Percentiles rank a stretch among this genome's conserved stretches.
Conservation (phyloP, 2,113 vertebrate species). For the Origma solitaria region DNA sequence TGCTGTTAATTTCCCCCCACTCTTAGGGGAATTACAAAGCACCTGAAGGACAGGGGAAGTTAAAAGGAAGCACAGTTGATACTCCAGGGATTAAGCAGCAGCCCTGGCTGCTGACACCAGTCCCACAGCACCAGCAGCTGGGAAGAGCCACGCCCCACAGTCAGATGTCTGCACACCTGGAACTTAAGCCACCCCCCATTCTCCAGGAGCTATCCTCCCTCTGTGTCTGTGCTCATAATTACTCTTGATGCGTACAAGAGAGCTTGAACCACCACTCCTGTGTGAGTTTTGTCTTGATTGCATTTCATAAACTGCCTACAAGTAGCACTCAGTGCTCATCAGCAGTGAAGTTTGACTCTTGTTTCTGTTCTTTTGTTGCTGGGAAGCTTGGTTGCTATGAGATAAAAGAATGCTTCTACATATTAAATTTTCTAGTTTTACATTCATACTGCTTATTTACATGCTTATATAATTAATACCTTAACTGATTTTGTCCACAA, state of each 20-base stretch:
- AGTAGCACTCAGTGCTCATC: neutral
- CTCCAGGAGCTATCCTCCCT: neutral
- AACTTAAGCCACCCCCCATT: neutral
- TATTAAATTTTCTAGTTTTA: neutral
- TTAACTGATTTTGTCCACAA: neutral
- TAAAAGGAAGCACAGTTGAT: neutral
- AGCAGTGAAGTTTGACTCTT: accelerated
- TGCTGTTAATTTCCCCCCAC: neutral
- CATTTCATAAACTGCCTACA: neutral
- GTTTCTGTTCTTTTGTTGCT: neutral
- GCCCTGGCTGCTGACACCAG: neutral
- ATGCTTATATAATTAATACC: neutral
- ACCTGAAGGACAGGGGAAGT: neutral
- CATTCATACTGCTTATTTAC: neutral
- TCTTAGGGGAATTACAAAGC: neutral
- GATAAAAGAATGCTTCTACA: neutral
- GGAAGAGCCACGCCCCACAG: neutral
- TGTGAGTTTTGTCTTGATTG: neutral
- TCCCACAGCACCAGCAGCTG: accelerated
- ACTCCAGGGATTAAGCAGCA: neutral
- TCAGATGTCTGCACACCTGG: accelerated
- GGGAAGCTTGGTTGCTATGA: neutral
- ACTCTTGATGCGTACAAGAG: neutral
- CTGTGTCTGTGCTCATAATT: accelerated
- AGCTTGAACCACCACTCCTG: neutral